These are phyloP conservation scores for Thaumatotibia leucotreta DNA, from an alignment of 1,140 invertebrate species.

Conservation along the genomic window DNA sequence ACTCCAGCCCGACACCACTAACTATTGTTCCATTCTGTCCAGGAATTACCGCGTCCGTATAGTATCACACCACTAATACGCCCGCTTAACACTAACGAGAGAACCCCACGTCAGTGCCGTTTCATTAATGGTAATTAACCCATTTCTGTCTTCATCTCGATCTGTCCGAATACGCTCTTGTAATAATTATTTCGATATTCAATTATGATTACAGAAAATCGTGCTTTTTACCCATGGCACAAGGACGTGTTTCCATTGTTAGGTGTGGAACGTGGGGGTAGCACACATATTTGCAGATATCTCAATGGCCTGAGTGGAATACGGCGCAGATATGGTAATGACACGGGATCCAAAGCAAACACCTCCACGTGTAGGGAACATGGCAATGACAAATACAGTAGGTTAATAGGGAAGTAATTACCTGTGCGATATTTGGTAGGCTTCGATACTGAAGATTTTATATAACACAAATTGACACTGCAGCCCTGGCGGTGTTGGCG, in stretches of 20 bases:
- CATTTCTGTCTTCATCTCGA: conserved; percentile 13
- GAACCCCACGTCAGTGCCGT: background rate
- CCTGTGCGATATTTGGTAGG: no score
- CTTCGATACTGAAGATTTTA: no score
- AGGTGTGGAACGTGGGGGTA: background rate
- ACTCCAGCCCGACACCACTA: background rate
- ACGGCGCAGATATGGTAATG: conserved; percentile 13
- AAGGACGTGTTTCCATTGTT: background rate
- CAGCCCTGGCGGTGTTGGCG: no score
- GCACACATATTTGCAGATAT: conserved; percentile 13
- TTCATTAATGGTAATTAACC: conserved; percentile 10
- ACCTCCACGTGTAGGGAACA: conserved; percentile 7
- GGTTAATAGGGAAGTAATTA: no score
- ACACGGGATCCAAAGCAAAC: conserved; percentile 11
- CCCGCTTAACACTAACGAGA: conserved; percentile 5
- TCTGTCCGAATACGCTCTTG: conserved; percentile 13
- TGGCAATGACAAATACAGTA: background rate
- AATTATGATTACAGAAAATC: background rate
- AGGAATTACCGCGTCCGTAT: background rate
- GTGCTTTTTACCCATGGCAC: background rate
- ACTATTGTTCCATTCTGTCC: background rate
- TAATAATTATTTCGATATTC: conserved; percentile 10
- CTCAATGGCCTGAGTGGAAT: conserved; percentile 13
- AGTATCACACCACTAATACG: background rate
- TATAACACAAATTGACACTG: no score